Evolutionary conservation across 2,113 vertebrate genomes (phyloP).

Genomic region (Ancistrus triradiatus): DNA sequence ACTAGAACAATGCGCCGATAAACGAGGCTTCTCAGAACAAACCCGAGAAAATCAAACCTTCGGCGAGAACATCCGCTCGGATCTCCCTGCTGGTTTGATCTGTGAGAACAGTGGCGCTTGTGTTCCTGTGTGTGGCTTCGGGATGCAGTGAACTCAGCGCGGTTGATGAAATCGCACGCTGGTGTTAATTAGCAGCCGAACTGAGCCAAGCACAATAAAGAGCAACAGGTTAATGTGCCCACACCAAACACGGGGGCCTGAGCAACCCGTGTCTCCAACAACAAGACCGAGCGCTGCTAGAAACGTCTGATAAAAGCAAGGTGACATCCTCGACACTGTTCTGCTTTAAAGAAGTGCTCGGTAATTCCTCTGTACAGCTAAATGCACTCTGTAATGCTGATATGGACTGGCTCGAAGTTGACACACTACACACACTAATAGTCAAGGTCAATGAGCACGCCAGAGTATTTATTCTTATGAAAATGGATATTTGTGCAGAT

Average conservation of each 20-base stretch:
- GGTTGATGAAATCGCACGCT: slow-evolving; percentile 30
- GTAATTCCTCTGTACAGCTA: too few relatives aligned
- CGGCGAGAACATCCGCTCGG: not conserved
- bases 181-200: slow-evolving; percentile 25
- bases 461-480: too few relatives aligned
- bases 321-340: too few relatives aligned
- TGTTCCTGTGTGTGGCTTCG: not conserved
- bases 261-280: not conserved
- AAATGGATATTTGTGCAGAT: too few relatives aligned
- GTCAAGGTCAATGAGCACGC: too few relatives aligned
- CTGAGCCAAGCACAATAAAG: slow-evolving; percentile 7
- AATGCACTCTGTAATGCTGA: too few relatives aligned
- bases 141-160: not conserved
- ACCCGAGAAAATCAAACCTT: not conserved
- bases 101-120: not conserved
- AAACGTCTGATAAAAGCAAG: not conserved
- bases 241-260: not conserved
- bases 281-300: not conserved
- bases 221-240: slow-evolving; percentile 11
- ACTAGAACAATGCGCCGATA: not conserved
- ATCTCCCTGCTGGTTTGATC: slow-evolving; percentile 2
- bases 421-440: too few relatives aligned
- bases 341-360: too few relatives aligned
- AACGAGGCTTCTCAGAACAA: not conserved
- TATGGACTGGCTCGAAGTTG: too few relatives aligned